Evolutionary conservation across 2,888 invertebrate genomes (phyloP).

Genomic region (Cryptus armator): DNA sequence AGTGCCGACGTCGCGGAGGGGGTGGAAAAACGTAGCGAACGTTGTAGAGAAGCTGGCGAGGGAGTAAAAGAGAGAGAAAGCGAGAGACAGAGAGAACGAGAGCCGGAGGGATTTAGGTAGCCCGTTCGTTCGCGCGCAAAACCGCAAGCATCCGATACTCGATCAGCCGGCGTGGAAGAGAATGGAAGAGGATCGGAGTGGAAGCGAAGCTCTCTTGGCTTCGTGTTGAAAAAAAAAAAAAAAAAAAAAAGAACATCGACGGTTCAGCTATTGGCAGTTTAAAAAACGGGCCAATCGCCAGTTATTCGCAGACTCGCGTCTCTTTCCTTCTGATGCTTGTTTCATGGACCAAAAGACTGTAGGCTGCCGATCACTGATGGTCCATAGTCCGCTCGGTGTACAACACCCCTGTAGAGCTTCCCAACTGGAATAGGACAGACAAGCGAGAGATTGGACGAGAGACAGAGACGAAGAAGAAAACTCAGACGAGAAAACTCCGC

Average conservation of each 20-base stretch:
- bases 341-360: not conserved
- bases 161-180: conserved; percentile 70
- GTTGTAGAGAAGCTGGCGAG: conserved; percentile 13
- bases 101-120: conserved; percentile 69
- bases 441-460: conserved; percentile 64
- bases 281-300: conserved; percentile 44
- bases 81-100: not conserved
- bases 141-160: conserved; percentile 75
- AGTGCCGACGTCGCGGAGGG: conserved; percentile 61
- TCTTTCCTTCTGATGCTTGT: conserved; percentile 11
- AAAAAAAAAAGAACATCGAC: not conserved
- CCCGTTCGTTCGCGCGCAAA: conserved; percentile 70
- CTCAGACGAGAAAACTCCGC: conserved; percentile 3
- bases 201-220: conserved; percentile 55
- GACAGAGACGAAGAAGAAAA: conserved; percentile 6
- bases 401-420: not conserved
- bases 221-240: conserved; percentile 9
- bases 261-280: conserved; percentile 46
- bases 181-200: conserved; percentile 59
- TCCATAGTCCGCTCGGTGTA: not conserved
- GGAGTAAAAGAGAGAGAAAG: conserved; percentile 35
- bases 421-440: conserved; percentile 68
- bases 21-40: conserved; percentile 53
- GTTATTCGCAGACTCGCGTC: conserved; percentile 24
- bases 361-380: conserved; percentile 35